phyloP scores from a whole-genome alignment of 2,888 invertebrate genomes.

The Tupiocoris notatus region DNA sequence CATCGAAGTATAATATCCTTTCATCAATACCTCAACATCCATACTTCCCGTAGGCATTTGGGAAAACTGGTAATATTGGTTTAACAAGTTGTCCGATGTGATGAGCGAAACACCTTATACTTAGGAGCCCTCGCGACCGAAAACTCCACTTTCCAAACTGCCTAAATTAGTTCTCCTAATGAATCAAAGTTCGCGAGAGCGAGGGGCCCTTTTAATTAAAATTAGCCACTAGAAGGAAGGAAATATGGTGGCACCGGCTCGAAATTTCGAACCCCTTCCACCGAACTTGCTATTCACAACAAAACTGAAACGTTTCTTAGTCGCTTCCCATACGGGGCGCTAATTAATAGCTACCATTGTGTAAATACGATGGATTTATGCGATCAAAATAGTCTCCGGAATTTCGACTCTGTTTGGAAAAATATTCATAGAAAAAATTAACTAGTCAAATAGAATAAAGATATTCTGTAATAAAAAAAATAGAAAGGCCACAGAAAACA shows the following conservation, averaged over 20 bases:
- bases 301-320: too few species aligned
- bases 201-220: slow-evolving; percentile 19
- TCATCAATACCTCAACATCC: neutral
- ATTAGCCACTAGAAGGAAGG: neutral
- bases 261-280: neutral
- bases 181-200: slow-evolving; percentile 13
- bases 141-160: slow-evolving; percentile 5
- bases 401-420: too few species aligned
- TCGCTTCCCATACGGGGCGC: too few species aligned
- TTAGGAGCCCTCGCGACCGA: neutral
- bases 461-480: too few species aligned
- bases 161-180: slow-evolving; percentile 25
- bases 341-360: too few species aligned
- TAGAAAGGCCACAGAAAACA: too few species aligned
- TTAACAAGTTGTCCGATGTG: slow-evolving; percentile 24
- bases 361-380: too few species aligned
- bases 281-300: too few species aligned
- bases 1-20: neutral
- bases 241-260: slow-evolving; percentile 16
- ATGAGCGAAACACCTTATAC: slow-evolving; percentile 13
- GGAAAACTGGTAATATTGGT: slow-evolving; percentile 22
- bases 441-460: too few species aligned
- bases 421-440: too few species aligned
- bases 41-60: neutral
- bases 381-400: too few species aligned